Percentiles rank a stretch among this genome's conserved stretches.
Evolutionary conservation across 30 jellyfish, hydroid and myxozoan genomes (phyloP).

Genomic region (Aurelia sp.): DNA sequence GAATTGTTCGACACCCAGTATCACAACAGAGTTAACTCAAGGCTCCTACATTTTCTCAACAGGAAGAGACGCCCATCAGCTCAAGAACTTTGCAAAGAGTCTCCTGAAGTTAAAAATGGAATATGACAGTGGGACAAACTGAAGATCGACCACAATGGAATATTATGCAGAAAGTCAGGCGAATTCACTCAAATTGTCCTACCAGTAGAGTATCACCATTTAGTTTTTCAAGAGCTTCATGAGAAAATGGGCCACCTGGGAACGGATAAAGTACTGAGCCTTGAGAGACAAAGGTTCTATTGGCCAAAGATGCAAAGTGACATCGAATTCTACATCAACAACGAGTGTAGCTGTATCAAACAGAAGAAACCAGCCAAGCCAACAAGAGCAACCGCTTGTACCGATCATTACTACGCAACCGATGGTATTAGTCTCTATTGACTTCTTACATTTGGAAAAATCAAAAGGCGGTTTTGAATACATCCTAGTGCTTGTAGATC

Average conservation of each 20-base stretch:
- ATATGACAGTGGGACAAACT: constrained; percentile 14
- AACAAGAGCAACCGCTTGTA: too few species aligned
- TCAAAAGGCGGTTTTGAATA: too few species aligned
- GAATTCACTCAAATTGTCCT: constrained; percentile 14
- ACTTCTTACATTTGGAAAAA: too few species aligned
- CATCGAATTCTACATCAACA: too few species aligned
- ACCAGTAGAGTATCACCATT: neutral
- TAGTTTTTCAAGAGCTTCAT: constrained; percentile 31
- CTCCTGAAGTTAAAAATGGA: neutral
- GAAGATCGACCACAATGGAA: constrained; percentile 3
- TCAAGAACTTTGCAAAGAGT: neutral
- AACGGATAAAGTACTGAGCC: constrained; percentile 6
- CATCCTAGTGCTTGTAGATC: too few species aligned
- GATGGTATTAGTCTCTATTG: too few species aligned
- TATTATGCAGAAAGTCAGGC: neutral
- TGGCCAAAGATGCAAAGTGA: neutral
- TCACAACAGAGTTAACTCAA: neutral
- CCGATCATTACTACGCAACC: too few species aligned
- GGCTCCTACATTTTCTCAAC: neutral
- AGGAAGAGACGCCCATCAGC: neutral
- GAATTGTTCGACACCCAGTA: constrained; percentile 6
- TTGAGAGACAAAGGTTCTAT: constrained; percentile 30
- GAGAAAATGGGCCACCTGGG: constrained; percentile 73
- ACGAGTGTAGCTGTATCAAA: too few species aligned
- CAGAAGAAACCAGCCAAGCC: too few species aligned